These are phyloP conservation scores for Spermophilus dauricus DNA, from an alignment of 2,113 vertebrate species.

Conservation along the genomic window DNA sequence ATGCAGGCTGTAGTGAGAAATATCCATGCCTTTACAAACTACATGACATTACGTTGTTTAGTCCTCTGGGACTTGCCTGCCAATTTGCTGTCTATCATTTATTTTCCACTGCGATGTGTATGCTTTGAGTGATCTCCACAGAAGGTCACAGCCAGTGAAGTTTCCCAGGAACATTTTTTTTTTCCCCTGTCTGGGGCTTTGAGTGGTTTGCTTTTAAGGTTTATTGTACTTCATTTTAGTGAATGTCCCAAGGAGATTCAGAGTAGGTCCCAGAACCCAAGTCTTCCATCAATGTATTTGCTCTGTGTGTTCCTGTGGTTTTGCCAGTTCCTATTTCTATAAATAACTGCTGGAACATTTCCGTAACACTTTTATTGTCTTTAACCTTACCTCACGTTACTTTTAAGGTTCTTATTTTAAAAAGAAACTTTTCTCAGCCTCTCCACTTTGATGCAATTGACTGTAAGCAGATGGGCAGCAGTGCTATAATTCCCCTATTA, in stretches of 20 bases:
- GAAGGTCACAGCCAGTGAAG: slow-evolving; percentile 81
- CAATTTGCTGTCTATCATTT: slow-evolving; percentile 83
- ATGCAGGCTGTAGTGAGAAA: slow-evolving; percentile 82
- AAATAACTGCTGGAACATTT: slow-evolving; percentile 39
- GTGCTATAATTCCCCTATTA: not conserved
- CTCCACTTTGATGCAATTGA: not conserved
- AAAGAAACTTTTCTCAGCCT: not conserved
- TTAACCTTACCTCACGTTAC: slow-evolving; percentile 58
- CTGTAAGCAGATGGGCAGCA: not conserved
- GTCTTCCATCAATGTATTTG: slow-evolving; percentile 52
- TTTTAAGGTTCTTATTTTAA: slow-evolving; percentile 43
- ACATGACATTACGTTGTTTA: slow-evolving; percentile 68
- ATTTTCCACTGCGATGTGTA: slow-evolving; percentile 71
- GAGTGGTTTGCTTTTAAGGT: slow-evolving; percentile 78
- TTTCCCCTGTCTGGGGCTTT: slow-evolving; percentile 58
- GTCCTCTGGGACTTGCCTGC: slow-evolving; percentile 80
- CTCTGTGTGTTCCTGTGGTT: not conserved
- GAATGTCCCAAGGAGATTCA: not conserved
- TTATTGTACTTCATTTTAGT: slow-evolving; percentile 77
- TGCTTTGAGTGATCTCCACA: slow-evolving; percentile 69
- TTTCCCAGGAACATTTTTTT: slow-evolving; percentile 70
- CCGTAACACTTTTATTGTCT: slow-evolving; percentile 66
- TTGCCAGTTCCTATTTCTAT: slow-evolving; percentile 5
- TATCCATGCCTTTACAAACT: slow-evolving; percentile 74
- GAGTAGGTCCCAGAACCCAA: slow-evolving; percentile 46